Evolutionary conservation across 2,888 invertebrate species (phyloP), one percentile per base, ranked within the genome.

Genomic region (Rhagonycha lutea): DNA sequence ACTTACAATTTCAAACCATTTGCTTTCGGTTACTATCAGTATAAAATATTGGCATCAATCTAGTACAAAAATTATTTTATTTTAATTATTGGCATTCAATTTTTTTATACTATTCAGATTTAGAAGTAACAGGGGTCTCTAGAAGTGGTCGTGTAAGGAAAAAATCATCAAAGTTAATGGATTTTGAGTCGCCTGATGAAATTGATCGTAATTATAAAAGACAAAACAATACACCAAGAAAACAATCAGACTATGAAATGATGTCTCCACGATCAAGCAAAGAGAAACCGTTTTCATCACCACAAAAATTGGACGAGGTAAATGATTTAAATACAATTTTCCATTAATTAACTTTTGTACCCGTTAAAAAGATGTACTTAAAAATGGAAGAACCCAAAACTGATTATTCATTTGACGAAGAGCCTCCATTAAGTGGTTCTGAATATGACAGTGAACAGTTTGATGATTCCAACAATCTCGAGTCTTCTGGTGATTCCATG

Each of bases 151-250:
- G 97, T 74, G 96, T 98, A 0, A 90, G 98, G 73, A 98, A 98
- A 89, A 98, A 98, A 88, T 98, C 97, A 14, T 97, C 97, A 0
- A 97, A 98, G 86, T 89, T 98, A 63, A 92, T 96, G 88, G 98
- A 97, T 87, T 98, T 97, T 88, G 96, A 96, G 86, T 96, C 96
- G 0, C 94, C 95, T 0, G 98, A 97, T 86, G 97, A 96, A 84
- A 92, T 95, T 70, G 95, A 94, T 80, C 90, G 91, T 24, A 90
- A 90, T 74, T 91, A 89, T 81, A 89, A 89, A 78, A 88, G 89
- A 61, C 88, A 82, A 87, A 82, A 89, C 76, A 87, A 88, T 0
- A 83, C 86, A 4, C 89, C 89, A 78, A 72, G 80, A 11, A 82
- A 82, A 73, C 84, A 77, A 26, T 12, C 74, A 0, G 78, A 78